Base-by-base conservation (phyloP, 2,888 invertebrate species). In the Himalopsyche tibetana region DNA sequence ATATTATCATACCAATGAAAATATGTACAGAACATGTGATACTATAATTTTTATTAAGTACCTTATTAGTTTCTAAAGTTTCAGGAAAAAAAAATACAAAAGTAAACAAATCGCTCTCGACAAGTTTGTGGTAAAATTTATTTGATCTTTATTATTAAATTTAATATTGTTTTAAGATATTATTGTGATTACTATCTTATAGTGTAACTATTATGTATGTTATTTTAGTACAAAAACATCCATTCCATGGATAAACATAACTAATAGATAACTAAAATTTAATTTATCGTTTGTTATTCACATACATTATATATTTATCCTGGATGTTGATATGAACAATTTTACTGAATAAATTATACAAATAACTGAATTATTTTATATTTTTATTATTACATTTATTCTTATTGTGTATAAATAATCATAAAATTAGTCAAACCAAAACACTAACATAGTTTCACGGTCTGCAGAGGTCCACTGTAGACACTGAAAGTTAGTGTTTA, bases 41-140 rank as follows among this genome's bases (percentile, higher is more conserved):
- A 63, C 63, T 63, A 63, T 63, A 28, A 63, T 63, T 63, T 63
- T 63, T 63, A 63, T 63, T 63, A 63, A 63, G 63, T 63, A 63
- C 63, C 19, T 63, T 63, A 63, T 63, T 63, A 19, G 63, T 63
- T 63, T 63, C 19, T 63, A 63, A 63, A 63, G 15, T 5, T 8
- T 11, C 63, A 19, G 15, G 19, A 19, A 19, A 4, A 9, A 19
- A 63, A 63, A 63, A 63, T 9, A 63, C 8, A 2, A 19, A 63
- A 19, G 19, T 9, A 63, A 63, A 19, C 63, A 63, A 63, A 63
- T 19, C 19, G 63, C 51, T 63, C 6, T 19, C 8, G 63, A 63
- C 63, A 63, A 63, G 63, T 19, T 63, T 56, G 56, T 19, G 56
- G 56, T 56, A 56, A 19, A 56, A 63, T 63, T 63, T 63, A 63